These are phyloP conservation scores for Limnephilus rhombicus DNA, from an alignment of 2,888 invertebrate species.

Conservation along the genomic window DNA sequence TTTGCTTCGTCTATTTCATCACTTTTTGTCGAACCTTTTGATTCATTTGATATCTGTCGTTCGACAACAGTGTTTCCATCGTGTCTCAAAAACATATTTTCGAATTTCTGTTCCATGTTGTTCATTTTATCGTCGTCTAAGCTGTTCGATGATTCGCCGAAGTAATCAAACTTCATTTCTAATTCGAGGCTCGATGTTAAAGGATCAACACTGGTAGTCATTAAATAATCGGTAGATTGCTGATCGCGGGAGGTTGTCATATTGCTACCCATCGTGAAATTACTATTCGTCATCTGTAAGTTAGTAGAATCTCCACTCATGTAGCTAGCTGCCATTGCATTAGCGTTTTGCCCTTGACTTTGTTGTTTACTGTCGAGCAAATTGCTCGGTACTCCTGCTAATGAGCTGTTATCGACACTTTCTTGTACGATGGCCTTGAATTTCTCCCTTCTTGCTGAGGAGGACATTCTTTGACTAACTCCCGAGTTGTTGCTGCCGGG, in stretches of 20 bases:
- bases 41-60: slow-evolving; percentile 64
- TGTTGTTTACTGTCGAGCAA: slow-evolving; percentile 72
- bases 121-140: slow-evolving; percentile 50
- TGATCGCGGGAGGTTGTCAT: slow-evolving; percentile 75
- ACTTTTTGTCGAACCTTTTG: slow-evolving; percentile 52
- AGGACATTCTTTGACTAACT: slow-evolving; percentile 52
- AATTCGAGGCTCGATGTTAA: slow-evolving; percentile 75
- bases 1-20: slow-evolving; percentile 53
- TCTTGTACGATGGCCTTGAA: slow-evolving; percentile 53
- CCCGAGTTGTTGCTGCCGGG: slow-evolving; percentile 69
- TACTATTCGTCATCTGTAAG: slow-evolving; percentile 74
- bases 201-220: slow-evolving; percentile 74
- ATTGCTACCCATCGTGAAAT: slow-evolving; percentile 74
- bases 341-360: slow-evolving; percentile 68
- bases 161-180: slow-evolving; percentile 82
- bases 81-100: slow-evolving; percentile 58
- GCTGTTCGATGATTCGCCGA: slow-evolving; percentile 74
- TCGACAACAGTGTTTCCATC: slow-evolving; percentile 58
- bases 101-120: slow-evolving; percentile 47
- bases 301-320: slow-evolving; percentile 74
- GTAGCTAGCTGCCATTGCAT: slow-evolving; percentile 71
- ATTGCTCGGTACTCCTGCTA: slow-evolving; percentile 73
- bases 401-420: slow-evolving; percentile 71
- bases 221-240: slow-evolving; percentile 73
- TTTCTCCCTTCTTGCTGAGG: slow-evolving; percentile 57